These are phyloP conservation scores for Catagonus wagneri DNA, from an alignment of 2,113 vertebrate genomes.

Conservation along the genomic window DNA sequence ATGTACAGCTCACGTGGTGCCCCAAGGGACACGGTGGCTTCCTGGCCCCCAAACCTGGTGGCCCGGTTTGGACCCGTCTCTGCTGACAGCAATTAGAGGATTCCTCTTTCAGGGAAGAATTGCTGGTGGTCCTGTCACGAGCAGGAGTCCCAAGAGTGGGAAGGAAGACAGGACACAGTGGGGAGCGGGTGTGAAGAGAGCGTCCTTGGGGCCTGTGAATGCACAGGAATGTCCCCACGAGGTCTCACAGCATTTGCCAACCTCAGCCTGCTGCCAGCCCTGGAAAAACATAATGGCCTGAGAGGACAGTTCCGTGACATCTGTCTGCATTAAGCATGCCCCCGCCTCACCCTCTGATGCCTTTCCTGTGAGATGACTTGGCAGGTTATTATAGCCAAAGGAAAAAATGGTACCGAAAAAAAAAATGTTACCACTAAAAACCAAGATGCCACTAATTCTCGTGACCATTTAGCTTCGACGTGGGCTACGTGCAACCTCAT, in stretches of 20 bases:
- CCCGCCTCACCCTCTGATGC: slow-evolving; percentile 89
- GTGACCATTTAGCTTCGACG: neutral
- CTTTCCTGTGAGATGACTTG: slow-evolving; percentile 89
- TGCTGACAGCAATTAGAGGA: neutral
- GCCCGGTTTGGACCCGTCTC: neutral
- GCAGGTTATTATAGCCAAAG: slow-evolving; percentile 85
- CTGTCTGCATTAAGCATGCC: slow-evolving; percentile 87
- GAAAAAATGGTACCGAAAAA: slow-evolving; percentile 67
- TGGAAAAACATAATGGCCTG: slow-evolving; percentile 87
- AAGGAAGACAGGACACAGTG: neutral
- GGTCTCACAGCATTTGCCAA: slow-evolving; percentile 70
- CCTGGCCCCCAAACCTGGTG: neutral
- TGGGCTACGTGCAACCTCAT: neutral
- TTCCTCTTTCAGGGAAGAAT: neutral
- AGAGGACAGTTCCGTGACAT: slow-evolving; percentile 90
- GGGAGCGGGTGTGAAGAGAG: slow-evolving; percentile 8
- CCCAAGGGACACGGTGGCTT: neutral
- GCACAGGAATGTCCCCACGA: slow-evolving; percentile 71
- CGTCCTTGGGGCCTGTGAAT: slow-evolving; percentile 68
- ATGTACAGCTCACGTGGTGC: neutral
- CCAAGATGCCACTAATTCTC: neutral
- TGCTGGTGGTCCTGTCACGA: neutral
- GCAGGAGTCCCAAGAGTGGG: neutral
- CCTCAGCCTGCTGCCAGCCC: slow-evolving; percentile 79
- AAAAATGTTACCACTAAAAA: neutral